Base-by-base conservation (phyloP, 1,140 invertebrate genomes). In the Pseudomyrmex concolor region DNA sequence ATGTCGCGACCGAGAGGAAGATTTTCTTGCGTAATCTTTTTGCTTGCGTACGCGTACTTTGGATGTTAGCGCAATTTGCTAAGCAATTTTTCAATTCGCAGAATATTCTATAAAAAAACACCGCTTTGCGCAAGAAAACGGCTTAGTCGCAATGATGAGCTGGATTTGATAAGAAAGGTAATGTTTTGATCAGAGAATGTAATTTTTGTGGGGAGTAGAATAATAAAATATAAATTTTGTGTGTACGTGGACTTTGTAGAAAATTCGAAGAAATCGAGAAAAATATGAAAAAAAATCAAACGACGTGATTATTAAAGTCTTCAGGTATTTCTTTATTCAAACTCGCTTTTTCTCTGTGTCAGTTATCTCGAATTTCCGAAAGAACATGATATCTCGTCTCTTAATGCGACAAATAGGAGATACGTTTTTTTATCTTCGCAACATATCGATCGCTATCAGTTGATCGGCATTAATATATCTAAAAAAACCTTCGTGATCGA, bases 1-100 rank as follows among this genome's bases (percentile, higher is more conserved):
- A 73, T 83, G 84, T 77, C 81, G 62, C 68, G 62, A 51, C 17
- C 76, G 68, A 78, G 83, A 81, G 60, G 70, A 84, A 71, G 83
- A 84, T 84, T 66, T 45, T 43, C 60, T 82, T 64, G 66, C 83
- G 62, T 84, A 84, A 81, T 34, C 59, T 63, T 63, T 50, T 48
- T 15, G 17, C 22, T 4, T 34, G 34, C 34, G 34, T 34, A 34
- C 34, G 62, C 43, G 34, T 70, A 63, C 57, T 84, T 63, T 63
- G 63, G 22, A 84, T 70, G 34, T 48, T 80, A 70, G 59, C 72
- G 72, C 34, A 45, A 50, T 82, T 43, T 17, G 10, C 66, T 8
- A 22, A 22, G 15, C 54, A 80, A 50, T 78, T 78, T 59, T 78
- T 70, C 12, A 13, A 48, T 60, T 4, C n/a, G 22, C 15, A 3